phyloP scores from a whole-genome alignment of 2,888 invertebrate genomes.

The Sarcophaga rosellei region DNA sequence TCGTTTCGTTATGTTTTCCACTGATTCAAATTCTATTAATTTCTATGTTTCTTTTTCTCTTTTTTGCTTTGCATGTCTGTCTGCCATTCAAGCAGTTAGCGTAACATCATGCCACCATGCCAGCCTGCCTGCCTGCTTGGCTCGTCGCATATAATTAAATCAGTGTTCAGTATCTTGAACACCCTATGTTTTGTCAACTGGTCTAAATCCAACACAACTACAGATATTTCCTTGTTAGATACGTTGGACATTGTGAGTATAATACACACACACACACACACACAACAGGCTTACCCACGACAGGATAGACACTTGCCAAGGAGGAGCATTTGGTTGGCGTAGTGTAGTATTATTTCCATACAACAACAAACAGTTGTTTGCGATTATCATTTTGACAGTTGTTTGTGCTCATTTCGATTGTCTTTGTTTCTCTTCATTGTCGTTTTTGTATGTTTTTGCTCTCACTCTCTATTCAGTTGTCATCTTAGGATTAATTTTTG shows the following conservation, averaged over 20 bases:
- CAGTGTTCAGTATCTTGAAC: slow-evolving; percentile 70
- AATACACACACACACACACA: slow-evolving; percentile 15
- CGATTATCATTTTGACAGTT: slow-evolving; percentile 78
- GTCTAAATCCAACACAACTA: slow-evolving; percentile 22
- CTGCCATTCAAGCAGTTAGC: slow-evolving; percentile 6
- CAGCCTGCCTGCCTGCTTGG: slow-evolving; percentile 23
- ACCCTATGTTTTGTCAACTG: slow-evolving; percentile 67
- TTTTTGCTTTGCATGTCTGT: slow-evolving; percentile 34
- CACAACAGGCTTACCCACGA: not conserved
- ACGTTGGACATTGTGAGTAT: slow-evolving; percentile 36
- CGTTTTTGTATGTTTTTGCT: slow-evolving; percentile 57
- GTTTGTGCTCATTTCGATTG: slow-evolving; percentile 62
- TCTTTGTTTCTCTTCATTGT: slow-evolving; percentile 7
- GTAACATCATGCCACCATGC: slow-evolving; percentile 19
- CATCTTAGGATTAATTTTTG: slow-evolving; percentile 71
- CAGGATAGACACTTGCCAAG: not conserved
- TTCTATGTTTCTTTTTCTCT: not conserved
- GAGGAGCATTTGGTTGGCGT: slow-evolving; percentile 1
- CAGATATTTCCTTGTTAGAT: slow-evolving; percentile 20
- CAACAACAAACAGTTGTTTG: slow-evolving; percentile 76
- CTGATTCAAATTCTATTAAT: slow-evolving; percentile 9
- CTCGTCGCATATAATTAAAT: slow-evolving; percentile 69
- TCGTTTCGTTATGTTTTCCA: not conserved
- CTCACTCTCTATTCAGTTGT: slow-evolving; percentile 72
- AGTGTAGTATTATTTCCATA: slow-evolving; percentile 52